Percentiles rank a stretch among this genome's conserved stretches.
phyloP scores from a whole-genome alignment of 1,140 invertebrate genomes.

The Phortica variegata region DNA sequence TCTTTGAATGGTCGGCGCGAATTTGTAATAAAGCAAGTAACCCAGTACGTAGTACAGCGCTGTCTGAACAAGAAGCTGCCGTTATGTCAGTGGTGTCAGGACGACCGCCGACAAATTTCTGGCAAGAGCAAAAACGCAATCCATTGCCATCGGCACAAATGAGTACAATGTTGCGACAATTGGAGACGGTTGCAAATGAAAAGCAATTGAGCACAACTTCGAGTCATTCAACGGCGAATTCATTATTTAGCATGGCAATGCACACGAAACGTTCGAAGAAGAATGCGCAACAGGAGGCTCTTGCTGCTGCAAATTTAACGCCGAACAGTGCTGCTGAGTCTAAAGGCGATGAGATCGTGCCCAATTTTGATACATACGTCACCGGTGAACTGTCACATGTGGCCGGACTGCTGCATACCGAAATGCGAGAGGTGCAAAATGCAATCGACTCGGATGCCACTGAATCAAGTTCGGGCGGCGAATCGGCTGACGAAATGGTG shows the following conservation, averaged over 20 bases:
- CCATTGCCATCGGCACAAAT: constrained; percentile 40
- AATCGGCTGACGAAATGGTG: constrained; percentile 89
- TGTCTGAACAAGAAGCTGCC: constrained; percentile 29
- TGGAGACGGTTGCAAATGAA: constrained; percentile 34
- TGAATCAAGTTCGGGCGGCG: constrained; percentile 88
- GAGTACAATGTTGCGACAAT: constrained; percentile 40
- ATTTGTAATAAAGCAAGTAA: constrained; percentile 28
- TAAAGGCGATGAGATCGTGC: constrained; percentile 43
- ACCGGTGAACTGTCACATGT: constrained; percentile 65
- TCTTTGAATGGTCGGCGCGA: constrained; percentile 70
- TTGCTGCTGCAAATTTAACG: constrained; percentile 36
- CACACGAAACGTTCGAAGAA: constrained; percentile 35
- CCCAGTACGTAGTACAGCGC: constrained; percentile 45
- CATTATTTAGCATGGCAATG: constrained; percentile 26
- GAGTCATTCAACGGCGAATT: constrained; percentile 32
- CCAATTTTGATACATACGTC: constrained; percentile 58
- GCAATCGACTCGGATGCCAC: constrained; percentile 90
- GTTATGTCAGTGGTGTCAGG: constrained; percentile 36
- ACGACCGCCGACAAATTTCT: constrained; percentile 22
- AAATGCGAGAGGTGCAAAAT: constrained; percentile 70
- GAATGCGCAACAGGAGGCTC: constrained; percentile 14
- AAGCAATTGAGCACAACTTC: constrained; percentile 53
- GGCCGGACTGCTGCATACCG: constrained; percentile 68
- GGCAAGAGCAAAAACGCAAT: constrained; percentile 39
- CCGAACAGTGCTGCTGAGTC: constrained; percentile 12